phyloP scores from a whole-genome alignment of 37 sponge, comb jelly and placozoan genomes.

The Lycopodina hypogea region DNA sequence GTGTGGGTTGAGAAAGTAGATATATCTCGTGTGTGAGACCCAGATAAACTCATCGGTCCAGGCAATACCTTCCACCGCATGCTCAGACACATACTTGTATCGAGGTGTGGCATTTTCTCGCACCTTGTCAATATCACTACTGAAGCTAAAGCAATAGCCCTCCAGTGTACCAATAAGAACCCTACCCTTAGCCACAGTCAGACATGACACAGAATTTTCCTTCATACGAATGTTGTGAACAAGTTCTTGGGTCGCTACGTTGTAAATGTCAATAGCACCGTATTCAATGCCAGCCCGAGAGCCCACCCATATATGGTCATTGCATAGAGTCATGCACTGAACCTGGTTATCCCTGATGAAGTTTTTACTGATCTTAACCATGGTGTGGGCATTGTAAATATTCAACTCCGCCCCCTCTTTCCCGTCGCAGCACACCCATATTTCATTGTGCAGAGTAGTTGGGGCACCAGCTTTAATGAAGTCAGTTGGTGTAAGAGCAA shows the following conservation, averaged over 20 bases:
- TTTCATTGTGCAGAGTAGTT: slow-evolving; percentile 38
- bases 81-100: slow-evolving; percentile 59
- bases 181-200: slow-evolving; percentile 27
- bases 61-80: slow-evolving; percentile 54
- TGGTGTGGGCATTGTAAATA: slow-evolving; percentile 61
- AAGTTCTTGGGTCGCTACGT: slow-evolving; percentile 27
- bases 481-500: slow-evolving; percentile 41
- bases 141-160: slow-evolving; percentile 62
- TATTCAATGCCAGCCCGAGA: slow-evolving; percentile 70
- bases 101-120: slow-evolving; percentile 32
- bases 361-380: slow-evolving; percentile 52
- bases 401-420: slow-evolving; percentile 62
- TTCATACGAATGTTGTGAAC: slow-evolving; percentile 71
- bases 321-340: slow-evolving; percentile 55
- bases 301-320: slow-evolving; percentile 75
- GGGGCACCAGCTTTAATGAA: slow-evolving; percentile 13
- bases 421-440: slow-evolving; percentile 76
- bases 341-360: slow-evolving; percentile 70
- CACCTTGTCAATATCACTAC: slow-evolving; percentile 21
- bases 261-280: slow-evolving; percentile 69
- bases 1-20: slow-evolving; percentile 60
- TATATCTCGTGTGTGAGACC: slow-evolving; percentile 62
- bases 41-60: slow-evolving; percentile 49
- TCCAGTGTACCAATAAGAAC: slow-evolving; percentile 76
- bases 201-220: slow-evolving; percentile 70